Conservation (phyloP, 2,113 vertebrate species). For the Eubucco bourcierii region DNA sequence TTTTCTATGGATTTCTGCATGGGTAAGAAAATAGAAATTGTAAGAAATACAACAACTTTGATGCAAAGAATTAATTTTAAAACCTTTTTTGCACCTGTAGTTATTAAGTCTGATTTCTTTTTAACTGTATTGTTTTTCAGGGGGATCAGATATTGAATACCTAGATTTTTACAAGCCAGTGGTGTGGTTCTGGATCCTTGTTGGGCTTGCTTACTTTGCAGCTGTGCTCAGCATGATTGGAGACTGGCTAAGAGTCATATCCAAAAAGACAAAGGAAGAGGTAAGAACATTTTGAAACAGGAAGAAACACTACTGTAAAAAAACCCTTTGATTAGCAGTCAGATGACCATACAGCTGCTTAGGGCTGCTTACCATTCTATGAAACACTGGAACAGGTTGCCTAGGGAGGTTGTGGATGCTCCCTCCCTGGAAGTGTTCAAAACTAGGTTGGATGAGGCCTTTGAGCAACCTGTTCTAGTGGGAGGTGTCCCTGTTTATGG, state of each 20-base stretch:
- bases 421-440: no score
- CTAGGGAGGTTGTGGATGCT: no score
- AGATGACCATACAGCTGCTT: neutral
- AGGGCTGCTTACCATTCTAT: no score
- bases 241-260: slow-evolving; percentile 97
- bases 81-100: neutral
- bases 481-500: no score
- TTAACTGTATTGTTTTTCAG: slow-evolving; percentile 65
- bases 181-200: slow-evolving; percentile 99
- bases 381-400: no score
- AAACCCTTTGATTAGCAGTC: neutral
- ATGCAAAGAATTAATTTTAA: neutral
- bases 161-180: slow-evolving; percentile 95
- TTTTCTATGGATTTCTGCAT: neutral
- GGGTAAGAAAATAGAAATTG: neutral
- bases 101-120: neutral
- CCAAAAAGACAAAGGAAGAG: slow-evolving; percentile 99
- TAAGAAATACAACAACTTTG: neutral
- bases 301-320: neutral
- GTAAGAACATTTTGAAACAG: slow-evolving; percentile 70
- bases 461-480: no score
- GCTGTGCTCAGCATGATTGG: slow-evolving; percentile 99
- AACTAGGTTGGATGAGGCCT: no score
- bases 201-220: slow-evolving; percentile 96
- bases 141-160: slow-evolving; percentile 89